Evolutionary conservation across 1,140 invertebrate species (phyloP), one percentile per base, ranked within the genome.

Genomic region (Neodiprion fabricii): DNA sequence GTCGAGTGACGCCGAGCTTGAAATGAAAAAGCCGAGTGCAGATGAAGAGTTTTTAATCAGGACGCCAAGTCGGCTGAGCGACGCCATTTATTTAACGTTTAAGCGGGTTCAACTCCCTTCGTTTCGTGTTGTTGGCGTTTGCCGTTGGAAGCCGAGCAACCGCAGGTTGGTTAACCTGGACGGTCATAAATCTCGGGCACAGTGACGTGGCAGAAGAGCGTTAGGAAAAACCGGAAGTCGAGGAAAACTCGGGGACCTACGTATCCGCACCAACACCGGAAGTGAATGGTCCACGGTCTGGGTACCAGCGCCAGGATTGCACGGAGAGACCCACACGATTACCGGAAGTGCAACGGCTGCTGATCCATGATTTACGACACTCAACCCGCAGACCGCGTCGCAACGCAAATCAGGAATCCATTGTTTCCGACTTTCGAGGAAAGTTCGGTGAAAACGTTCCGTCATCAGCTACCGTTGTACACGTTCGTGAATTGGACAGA

Each of bases 311-410:
- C 53, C n/a, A 61, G 11, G 3, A 12, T 61, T 61, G 4, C 53
- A 61, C 0, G 53, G 53, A 17, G 0, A 21, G 67, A 14, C 17
- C 61, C 12, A 14, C 12, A 5, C 12, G 61, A 65, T 14, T 65
- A 21, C 12, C 61, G 40, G 10, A 17, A 68, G 47, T 28, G 71
- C 69, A 75, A 48, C 47, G 74, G 40, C 66, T 70, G 74, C 69
- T 71, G 70, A 75, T 75, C 69, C 71, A 71, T 68, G 74, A 75
- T 75, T 75, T 70, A 75, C 71, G 70, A 72, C 50, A 70, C 28
- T 40, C 28, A 40, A 40, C 1, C 69, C 53, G 68, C 67, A 66
- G 67, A 49, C 65, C 73, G 73, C 65, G 73, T 53, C 48, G 40
- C 53, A 67, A 74, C 73, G 68, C 73, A 70, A 48, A 50, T 40